Conservation (phyloP, 2,797 vertebrate genomes). For the Phrynocephalus vlangalii region DNA sequence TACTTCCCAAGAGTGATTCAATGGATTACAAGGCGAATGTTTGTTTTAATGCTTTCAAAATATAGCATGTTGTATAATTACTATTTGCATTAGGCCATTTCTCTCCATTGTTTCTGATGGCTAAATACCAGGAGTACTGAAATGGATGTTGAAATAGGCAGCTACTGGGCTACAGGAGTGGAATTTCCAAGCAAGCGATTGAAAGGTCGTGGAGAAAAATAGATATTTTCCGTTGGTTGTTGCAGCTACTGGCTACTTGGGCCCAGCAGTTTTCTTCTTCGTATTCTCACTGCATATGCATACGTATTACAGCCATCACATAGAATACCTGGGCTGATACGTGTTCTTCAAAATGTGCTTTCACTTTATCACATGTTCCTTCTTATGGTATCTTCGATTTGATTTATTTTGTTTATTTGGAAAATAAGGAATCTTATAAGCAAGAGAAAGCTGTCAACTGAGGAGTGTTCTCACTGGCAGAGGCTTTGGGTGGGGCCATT, state of each 20-base stretch:
- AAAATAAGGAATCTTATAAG: slow-evolving; percentile 7
- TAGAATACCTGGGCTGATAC: background rate
- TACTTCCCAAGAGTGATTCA: slow-evolving; percentile 39
- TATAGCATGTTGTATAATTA: slow-evolving; percentile 20
- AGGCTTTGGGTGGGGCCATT: slow-evolving; percentile 40
- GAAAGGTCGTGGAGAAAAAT: slow-evolving; percentile 18
- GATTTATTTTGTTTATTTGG: slow-evolving; percentile 21
- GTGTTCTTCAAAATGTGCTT: background rate
- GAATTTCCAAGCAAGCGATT: slow-evolving; percentile 50
- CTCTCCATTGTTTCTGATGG: slow-evolving; percentile 43
- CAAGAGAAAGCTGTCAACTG: slow-evolving; percentile 29
- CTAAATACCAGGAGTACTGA: slow-evolving; percentile 49
- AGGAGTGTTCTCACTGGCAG: slow-evolving; percentile 49
- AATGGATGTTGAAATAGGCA: slow-evolving; percentile 47
- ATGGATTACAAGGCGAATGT: slow-evolving; percentile 63
- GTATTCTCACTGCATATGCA: background rate
- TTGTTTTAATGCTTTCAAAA: slow-evolving; percentile 26
- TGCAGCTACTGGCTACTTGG: slow-evolving; percentile 9
- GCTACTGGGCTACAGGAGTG: slow-evolving; percentile 40
- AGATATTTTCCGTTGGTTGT: slow-evolving; percentile 20
- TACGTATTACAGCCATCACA: slow-evolving; percentile 12
- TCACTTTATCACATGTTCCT: slow-evolving; percentile 22
- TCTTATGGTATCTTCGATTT: slow-evolving; percentile 28
- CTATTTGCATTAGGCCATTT: slow-evolving; percentile 41
- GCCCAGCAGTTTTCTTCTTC: slow-evolving; percentile 37